A percentile compares a stretch with the other conserved stretches of the same genome.
Conservation (phyloP, 2,888 invertebrate genomes). For the Entomobrya multifasciata region DNA sequence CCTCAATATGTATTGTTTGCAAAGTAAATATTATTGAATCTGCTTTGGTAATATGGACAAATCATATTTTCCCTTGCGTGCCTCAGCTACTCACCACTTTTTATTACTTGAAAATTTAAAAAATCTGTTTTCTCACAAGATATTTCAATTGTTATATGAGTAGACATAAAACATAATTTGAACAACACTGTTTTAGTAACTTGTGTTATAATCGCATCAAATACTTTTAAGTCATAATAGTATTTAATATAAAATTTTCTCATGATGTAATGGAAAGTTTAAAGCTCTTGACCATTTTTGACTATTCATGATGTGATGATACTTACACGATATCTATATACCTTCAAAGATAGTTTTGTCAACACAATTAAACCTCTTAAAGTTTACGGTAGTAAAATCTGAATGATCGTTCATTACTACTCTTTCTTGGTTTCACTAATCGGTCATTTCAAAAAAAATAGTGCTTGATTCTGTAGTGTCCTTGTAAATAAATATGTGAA, state of each 20-base stretch:
- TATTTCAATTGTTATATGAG: neutral
- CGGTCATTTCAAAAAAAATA: too few relatives aligned
- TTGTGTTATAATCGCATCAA: neutral
- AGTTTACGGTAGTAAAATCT: too few relatives aligned
- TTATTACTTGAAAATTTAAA: neutral
- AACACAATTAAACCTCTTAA: too few relatives aligned
- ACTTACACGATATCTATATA: too few relatives aligned
- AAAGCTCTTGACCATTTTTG: neutral
- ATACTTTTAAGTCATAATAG: neutral
- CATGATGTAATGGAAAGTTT: conserved; percentile 54
- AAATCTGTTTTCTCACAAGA: neutral
- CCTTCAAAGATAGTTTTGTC: too few relatives aligned
- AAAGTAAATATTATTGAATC: neutral
- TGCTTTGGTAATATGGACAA: conserved; percentile 9
- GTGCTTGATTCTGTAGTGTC: too few relatives aligned
- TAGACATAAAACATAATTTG: too few relatives aligned
- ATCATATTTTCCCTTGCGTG: conserved; percentile 36
- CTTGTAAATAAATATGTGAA: too few relatives aligned
- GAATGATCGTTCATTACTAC: too few relatives aligned
- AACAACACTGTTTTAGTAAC: conserved; percentile 1
- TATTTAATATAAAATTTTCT: conserved; percentile 20
- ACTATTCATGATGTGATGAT: too few relatives aligned
- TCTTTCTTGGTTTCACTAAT: too few relatives aligned
- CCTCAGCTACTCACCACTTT: conserved; percentile 2
- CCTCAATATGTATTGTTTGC: neutral